Evolutionary conservation across 2,888 invertebrate species (phyloP), one percentile per base, ranked within the genome.

Genomic region (Tetramorium bicarinatum): DNA sequence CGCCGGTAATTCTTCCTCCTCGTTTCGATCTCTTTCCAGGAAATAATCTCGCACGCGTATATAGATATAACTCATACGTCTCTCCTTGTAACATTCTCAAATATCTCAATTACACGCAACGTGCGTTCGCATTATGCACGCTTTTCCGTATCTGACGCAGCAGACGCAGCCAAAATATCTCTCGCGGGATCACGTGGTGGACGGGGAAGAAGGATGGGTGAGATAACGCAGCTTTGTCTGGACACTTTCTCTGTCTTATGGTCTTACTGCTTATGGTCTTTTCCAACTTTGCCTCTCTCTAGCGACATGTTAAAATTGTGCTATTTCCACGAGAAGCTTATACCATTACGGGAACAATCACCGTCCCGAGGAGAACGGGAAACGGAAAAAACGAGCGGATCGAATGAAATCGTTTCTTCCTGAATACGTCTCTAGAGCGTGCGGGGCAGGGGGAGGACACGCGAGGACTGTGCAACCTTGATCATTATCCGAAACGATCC

Each of bases 401-500:
- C 8, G n/a, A 59, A 21, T 56, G 56, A 71, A 79, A 56, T 41
- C 8, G 52, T 54, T 29, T 25, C n/a, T 77, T 38, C 52, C 66
- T 64, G 49, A 47, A 47, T 18, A 75, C 64, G 34, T 52, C 13
- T n/a, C 18, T 13, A n/a, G 18, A 8, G 25, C n/a, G 52, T 41
- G 25, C 41, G 15, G 9, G 25, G n/a, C n/a, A 9, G 61, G 18
- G 21, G 25, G 44, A 47, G 25, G 21, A 15, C 9, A n/a, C n/a
- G 21, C 7, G 21, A 64, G 49, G 49, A 54, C 54, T n/a, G 47
- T 29, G 69, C 54, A 66, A 66, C 66, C 47, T 56, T n/a, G 77
- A 54, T 77, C 77, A 56, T 77, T 77, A 77, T 77, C 38, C 64
- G 66, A 76, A 76, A 64, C 66, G 76, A 64, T 64, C 11, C 41